A percentile compares a stretch with the other conserved stretches of the same genome.
Evolutionary conservation across 2,888 invertebrate species (phyloP).

Genomic region (Diadegma fenestrale): DNA sequence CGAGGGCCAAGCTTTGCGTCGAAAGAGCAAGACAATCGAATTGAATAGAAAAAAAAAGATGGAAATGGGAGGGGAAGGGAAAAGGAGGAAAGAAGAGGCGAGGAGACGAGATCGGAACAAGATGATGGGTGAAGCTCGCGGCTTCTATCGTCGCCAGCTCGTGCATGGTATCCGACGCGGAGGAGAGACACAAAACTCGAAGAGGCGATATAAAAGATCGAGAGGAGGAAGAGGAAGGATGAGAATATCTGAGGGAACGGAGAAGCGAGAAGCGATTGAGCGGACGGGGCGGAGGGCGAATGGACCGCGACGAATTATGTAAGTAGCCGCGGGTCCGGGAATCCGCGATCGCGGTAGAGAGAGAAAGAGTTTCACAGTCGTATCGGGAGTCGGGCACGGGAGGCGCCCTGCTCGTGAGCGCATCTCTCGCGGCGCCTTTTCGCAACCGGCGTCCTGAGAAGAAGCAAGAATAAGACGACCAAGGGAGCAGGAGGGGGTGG

Average conservation of each 20-base stretch:
- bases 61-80: background rate
- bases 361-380: conserved; percentile 9
- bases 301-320: conserved; percentile 72
- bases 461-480: too few species aligned
- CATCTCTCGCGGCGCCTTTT: conserved; percentile 72
- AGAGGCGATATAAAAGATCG: conserved; percentile 32
- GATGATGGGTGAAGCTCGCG: conserved; percentile 46
- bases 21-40: conserved; percentile 1
- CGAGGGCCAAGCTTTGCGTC: conserved; percentile 19
- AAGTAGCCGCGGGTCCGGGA: conserved; percentile 70
- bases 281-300: conserved; percentile 39
- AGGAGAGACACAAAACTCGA: conserved; percentile 35
- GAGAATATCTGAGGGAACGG: conserved; percentile 11
- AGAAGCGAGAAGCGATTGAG: conserved; percentile 38
- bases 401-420: conserved; percentile 67
- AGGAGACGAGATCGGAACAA: conserved; percentile 49
- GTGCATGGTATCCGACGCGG: conserved; percentile 17
- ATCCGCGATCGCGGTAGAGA: conserved; percentile 59
- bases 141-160: conserved; percentile 47
- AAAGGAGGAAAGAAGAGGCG: background rate
- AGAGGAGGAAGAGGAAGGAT: conserved; percentile 19
- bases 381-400: conserved; percentile 53
- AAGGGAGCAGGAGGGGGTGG: too few species aligned
- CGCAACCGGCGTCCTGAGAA: conserved; percentile 58
- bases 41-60: background rate